Conservation (phyloP, 2,797 vertebrate genomes). For the Spinus pinus region DNA sequence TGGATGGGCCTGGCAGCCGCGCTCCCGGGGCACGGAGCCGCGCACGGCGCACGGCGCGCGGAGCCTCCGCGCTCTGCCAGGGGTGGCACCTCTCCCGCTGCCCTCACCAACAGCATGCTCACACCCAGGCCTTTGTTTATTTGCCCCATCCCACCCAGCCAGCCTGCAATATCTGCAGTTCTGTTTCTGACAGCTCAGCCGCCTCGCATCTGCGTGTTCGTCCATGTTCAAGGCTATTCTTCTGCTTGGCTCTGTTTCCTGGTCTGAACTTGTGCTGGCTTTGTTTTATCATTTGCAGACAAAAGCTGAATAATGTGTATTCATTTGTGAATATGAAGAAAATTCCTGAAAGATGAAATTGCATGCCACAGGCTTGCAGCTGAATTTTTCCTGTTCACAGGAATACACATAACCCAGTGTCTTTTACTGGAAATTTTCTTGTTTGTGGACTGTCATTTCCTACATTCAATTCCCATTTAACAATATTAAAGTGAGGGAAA, state of each 20-base stretch:
- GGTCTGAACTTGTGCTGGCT: not conserved
- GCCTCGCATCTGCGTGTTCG: not conserved
- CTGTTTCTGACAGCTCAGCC: not conserved
- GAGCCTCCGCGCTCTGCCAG: conserved; percentile 8
- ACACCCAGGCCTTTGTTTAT: not conserved
- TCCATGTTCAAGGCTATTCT: not conserved
- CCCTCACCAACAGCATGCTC: not conserved
- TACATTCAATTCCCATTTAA: not conserved
- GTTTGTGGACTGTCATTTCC: not conserved
- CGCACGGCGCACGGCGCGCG: conserved; percentile 11
- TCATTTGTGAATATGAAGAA: not conserved
- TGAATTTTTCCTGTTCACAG: not conserved
- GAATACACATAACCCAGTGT: not conserved
- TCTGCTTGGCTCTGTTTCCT: not conserved
- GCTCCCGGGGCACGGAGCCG: not conserved
- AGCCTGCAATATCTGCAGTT: not conserved
- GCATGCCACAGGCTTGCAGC: not conserved
- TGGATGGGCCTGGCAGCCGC: conserved; percentile 87
- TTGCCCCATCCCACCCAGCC: not conserved
- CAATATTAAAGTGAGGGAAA: not conserved
- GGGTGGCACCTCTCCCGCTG: not conserved
- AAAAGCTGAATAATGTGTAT: not conserved
- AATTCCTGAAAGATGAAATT: conserved; percentile 32
- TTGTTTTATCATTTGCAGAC: not conserved
- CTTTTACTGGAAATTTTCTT: not conserved